Percentiles rank a stretch among this genome's conserved stretches.
phyloP scores from a whole-genome alignment of 53 echinoderm and acorn worm genomes.

The Actinopyga echinites region DNA sequence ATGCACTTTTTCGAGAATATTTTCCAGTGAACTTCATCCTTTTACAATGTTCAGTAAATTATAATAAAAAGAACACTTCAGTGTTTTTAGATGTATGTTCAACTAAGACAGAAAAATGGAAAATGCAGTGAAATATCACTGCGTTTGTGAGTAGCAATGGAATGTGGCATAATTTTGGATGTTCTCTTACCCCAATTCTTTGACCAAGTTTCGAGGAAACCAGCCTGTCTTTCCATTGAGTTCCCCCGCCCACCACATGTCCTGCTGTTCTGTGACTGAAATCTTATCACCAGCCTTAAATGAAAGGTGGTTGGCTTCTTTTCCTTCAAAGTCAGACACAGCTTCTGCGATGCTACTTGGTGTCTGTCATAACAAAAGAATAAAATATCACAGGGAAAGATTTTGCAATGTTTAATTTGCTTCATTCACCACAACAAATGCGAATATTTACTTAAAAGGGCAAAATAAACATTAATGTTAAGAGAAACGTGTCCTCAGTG shows the following conservation, averaged over 20 bases:
- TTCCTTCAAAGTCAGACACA: conserved; percentile 86
- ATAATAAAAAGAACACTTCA: too few species aligned
- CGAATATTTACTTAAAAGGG: too few species aligned
- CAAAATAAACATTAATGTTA: too few species aligned
- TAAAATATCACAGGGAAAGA: background rate
- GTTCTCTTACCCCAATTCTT: conserved; percentile 36
- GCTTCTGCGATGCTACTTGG: conserved; percentile 47
- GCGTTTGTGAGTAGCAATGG: background rate
- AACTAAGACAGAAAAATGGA: too few species aligned
- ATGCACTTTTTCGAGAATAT: too few species aligned
- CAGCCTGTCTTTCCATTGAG: conserved; percentile 77
- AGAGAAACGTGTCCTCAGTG: too few species aligned
- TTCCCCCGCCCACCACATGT: conserved; percentile 93
- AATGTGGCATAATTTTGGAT: background rate
- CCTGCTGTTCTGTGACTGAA: conserved; percentile 82
- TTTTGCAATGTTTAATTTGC: too few species aligned
- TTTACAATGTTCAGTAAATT: too few species aligned
- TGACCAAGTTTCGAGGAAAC: conserved; percentile 92
- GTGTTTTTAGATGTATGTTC: too few species aligned
- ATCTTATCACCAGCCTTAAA: conserved; percentile 88
- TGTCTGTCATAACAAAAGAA: background rate
- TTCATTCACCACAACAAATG: too few species aligned
- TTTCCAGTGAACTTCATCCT: too few species aligned
- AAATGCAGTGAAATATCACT: background rate
- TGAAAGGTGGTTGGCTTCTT: conserved; percentile 84